Evolutionary conservation across 2,888 invertebrate species (phyloP).

Genomic region (Parnassius smintheus): DNA sequence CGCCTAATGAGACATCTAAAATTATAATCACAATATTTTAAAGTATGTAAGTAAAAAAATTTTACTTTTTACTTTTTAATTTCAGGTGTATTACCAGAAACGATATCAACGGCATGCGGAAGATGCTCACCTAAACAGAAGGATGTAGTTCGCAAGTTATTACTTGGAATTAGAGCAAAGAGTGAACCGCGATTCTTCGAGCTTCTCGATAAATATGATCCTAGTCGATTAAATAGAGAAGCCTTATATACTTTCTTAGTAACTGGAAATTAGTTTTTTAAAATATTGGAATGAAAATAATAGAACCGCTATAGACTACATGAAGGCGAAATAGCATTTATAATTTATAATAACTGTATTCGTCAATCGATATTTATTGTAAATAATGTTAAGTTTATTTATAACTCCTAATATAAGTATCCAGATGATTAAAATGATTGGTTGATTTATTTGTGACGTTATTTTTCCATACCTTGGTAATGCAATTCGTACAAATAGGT

Average conservation of each 20-base stretch:
- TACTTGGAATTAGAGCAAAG: constrained; percentile 85
- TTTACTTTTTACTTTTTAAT: too few relatives aligned
- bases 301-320: constrained; percentile 10
- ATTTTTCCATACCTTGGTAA: constrained; percentile 1
- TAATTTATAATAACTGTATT: neutral
- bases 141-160: constrained; percentile 81
- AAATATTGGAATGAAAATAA: neutral
- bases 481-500: neutral
- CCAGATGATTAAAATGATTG: constrained; percentile 11
- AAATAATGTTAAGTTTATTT: constrained; percentile 10
- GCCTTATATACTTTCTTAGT: constrained; percentile 80
- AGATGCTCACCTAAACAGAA: constrained; percentile 85
- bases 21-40: too few relatives aligned
- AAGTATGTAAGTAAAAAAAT: too few relatives aligned
- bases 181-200: constrained; percentile 85
- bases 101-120: constrained; percentile 83
- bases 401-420: constrained; percentile 5
- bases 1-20: too few relatives aligned
- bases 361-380: neutral
- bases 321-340: constrained; percentile 4
- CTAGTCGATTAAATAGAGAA: constrained; percentile 82
- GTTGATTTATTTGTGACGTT: constrained; percentile 9
- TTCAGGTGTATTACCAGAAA: constrained; percentile 86
- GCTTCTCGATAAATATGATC: constrained; percentile 87
- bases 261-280: constrained; percentile 55